Evolutionary conservation across 2,888 invertebrate genomes (phyloP).

Genomic region (Ochlodes sylvanus): DNA sequence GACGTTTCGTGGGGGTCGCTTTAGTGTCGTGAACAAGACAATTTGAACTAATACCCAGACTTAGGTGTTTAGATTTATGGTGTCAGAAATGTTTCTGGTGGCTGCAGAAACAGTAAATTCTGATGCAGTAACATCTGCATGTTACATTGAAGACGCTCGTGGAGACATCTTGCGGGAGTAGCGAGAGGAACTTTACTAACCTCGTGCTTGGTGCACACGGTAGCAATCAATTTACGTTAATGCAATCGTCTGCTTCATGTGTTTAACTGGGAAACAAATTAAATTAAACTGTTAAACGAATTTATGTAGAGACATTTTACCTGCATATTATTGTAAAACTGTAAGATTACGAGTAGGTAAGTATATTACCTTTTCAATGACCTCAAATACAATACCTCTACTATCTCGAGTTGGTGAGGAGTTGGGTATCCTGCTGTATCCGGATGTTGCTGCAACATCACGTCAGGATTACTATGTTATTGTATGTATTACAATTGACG

Average conservation of each 20-base stretch:
- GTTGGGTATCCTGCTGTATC: too few species aligned
- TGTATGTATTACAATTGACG: too few species aligned
- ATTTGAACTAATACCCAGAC: constrained; percentile 60
- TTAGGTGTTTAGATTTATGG: constrained; percentile 61
- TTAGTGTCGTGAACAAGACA: constrained; percentile 55
- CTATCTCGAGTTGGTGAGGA: too few species aligned
- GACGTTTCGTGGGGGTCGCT: constrained; percentile 28
- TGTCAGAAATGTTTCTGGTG: constrained; percentile 48
- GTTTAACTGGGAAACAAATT: too few species aligned
- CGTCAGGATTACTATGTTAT: too few species aligned
- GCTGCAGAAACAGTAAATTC: constrained; percentile 46
- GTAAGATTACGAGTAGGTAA: too few species aligned
- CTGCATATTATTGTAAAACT: too few species aligned
- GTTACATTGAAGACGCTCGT: constrained; percentile 23
- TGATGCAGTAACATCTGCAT: constrained; percentile 39
- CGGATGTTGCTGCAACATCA: too few species aligned
- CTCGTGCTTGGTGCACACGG: not conserved
- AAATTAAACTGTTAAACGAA: too few species aligned
- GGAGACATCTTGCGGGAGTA: constrained; percentile 26
- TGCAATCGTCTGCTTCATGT: not conserved
- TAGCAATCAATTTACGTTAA: not conserved
- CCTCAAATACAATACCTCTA: too few species aligned
- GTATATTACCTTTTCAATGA: too few species aligned
- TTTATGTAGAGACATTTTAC: too few species aligned
- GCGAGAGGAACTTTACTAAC: constrained; percentile 3